A percentile compares a stretch with the other conserved stretches of the same genome.
phyloP scores from a whole-genome alignment of 2,797 vertebrate species.

The Australoheros facetus region DNA sequence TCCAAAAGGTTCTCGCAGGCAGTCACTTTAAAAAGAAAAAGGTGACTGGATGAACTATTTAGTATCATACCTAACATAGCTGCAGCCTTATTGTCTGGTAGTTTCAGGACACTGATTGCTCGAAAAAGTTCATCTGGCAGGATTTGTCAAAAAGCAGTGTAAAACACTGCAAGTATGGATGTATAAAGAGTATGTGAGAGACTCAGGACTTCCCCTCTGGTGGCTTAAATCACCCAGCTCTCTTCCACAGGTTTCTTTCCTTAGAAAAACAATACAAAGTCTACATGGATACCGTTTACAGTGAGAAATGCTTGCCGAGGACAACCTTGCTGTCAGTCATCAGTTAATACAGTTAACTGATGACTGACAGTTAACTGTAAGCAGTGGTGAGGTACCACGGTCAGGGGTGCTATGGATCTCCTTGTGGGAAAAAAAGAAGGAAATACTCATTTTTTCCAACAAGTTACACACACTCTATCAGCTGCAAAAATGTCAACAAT shows the following conservation, averaged over 20 bases:
- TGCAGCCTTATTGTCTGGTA: neutral
- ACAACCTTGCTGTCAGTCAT: conserved; percentile 6
- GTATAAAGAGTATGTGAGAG: conserved; percentile 8
- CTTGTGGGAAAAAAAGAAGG: neutral
- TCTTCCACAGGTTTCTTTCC: conserved; percentile 54
- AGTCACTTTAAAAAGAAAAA: neutral
- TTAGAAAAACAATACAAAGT: conserved; percentile 48
- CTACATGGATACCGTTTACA: neutral
- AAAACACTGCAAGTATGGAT: neutral
- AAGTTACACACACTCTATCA: conserved; percentile 19
- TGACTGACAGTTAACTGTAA: too few species aligned
- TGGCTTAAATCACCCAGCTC: conserved; percentile 30
- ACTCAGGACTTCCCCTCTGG: conserved; percentile 18
- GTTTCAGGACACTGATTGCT: neutral
- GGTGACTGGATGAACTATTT: neutral
- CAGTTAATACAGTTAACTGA: neutral
- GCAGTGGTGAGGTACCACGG: neutral
- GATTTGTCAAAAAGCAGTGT: neutral
- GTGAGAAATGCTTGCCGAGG: conserved; percentile 6
- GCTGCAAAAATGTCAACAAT: conserved; percentile 5
- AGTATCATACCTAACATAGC: neutral
- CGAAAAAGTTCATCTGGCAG: neutral
- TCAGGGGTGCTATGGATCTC: neutral
- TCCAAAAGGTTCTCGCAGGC: neutral
- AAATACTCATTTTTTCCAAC: neutral